A percentile compares a stretch with the other conserved stretches of the same genome.
Conservation (phyloP, 1,140 invertebrate genomes). For the Zaprionus camerounensis region DNA sequence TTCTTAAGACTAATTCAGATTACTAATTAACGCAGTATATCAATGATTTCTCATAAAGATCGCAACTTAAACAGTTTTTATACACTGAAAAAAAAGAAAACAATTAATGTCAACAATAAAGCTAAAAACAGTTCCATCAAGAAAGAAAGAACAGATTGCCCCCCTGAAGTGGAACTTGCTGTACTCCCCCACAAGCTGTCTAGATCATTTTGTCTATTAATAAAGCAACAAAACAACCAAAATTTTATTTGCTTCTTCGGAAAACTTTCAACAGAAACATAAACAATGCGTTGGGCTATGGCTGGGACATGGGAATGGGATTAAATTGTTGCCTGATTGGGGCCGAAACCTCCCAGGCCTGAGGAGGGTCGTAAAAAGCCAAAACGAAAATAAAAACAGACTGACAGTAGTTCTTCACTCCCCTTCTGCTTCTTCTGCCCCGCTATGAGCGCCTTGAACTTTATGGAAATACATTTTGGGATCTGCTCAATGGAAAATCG, state of each 20-base stretch:
- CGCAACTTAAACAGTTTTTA: background rate
- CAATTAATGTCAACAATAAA: background rate
- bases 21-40: background rate
- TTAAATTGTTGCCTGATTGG: constrained; percentile 57
- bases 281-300: constrained; percentile 64
- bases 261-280: constrained; percentile 70
- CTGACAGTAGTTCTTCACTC: constrained; percentile 35
- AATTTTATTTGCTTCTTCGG: constrained; percentile 42
- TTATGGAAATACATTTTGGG: constrained; percentile 48
- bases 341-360: constrained; percentile 28
- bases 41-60: background rate
- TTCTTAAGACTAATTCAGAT: no score
- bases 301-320: constrained; percentile 3
- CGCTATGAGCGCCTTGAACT: constrained; percentile 76
- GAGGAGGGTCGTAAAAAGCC: constrained; percentile 57
- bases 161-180: constrained; percentile 33
- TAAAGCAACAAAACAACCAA: constrained; percentile 49
- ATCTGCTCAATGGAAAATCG: constrained; percentile 14
- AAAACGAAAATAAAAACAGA: constrained; percentile 73
- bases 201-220: constrained; percentile 60
- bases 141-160: constrained; percentile 18
- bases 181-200: constrained; percentile 18
- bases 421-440: constrained; percentile 21
- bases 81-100: background rate
- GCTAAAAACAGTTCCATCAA: constrained; percentile 8